Evolutionary conservation across 2,797 vertebrate species (phyloP), one percentile per base, ranked within the genome.

Genomic region (Sebastes nivosus): DNA sequence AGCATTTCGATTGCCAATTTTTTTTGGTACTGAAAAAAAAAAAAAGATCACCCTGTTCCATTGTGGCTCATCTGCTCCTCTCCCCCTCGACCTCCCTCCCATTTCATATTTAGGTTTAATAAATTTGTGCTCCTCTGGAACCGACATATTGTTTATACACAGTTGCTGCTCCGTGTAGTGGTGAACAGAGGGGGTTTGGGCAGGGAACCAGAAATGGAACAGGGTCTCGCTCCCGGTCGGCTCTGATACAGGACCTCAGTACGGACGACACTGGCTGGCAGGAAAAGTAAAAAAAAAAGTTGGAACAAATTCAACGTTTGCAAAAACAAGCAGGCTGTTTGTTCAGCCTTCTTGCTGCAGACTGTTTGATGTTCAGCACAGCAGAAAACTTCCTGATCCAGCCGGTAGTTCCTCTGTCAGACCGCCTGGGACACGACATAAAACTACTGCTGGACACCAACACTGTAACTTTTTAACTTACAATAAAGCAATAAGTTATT

Each of bases 391-490:
- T 92, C 91, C 91, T 88, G 89, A 84, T 72, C 72, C 74, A 87
- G 89, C 87, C 89, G 77, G 86, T 18, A 46, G 91, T 59, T 89
- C 86, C 89, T 92, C 86, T 86, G 92, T 94, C 92, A 90, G 87
- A 87, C 80, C 77, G 78, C 87, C 90, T 89, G 89, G 93, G 91
- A 92, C 86, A 86, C 74, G 58, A 92, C 88, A 91, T 79, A 89
- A 91, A 94, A 96, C 94, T 96, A 96, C 95, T 95, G 94, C 93
- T 94, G 92, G 94, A 95, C 94, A 96, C 95, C 92, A 92, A 95
- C 95, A 96, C 95, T 96, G 95, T 95, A 96, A 95, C 94, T 96
- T 94, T 96, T 95, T 95, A 95, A 95, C 94, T 90, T 93, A 94
- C 94, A 92, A 94, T 94, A 94, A 95, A 96, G 95, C 95, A 96